Conservation (phyloP, 2,797 vertebrate species). For the Gadopsis bispinosus region DNA sequence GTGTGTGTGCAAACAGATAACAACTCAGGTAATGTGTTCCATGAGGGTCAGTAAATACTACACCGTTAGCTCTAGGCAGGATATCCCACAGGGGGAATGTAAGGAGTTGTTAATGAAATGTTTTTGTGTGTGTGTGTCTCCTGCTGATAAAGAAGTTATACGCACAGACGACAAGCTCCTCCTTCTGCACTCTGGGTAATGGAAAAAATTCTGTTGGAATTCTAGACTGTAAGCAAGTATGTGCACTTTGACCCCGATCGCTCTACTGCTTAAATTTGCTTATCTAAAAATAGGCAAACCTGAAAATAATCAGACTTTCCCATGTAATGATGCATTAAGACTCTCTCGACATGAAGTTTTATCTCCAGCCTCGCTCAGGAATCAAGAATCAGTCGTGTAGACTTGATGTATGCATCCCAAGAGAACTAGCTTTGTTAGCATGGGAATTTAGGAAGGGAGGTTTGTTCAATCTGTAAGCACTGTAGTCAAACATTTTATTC, state of each 20-base stretch:
- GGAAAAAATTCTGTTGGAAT: slow-evolving; percentile 92
- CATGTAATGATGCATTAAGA: slow-evolving; percentile 39
- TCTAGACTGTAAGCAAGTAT: slow-evolving; percentile 89
- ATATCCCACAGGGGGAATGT: slow-evolving; percentile 81
- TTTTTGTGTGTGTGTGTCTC: slow-evolving; percentile 41
- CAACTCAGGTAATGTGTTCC: slow-evolving; percentile 77
- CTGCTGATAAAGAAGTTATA: slow-evolving; percentile 76
- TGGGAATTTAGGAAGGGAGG: slow-evolving; percentile 52
- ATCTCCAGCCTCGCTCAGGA: slow-evolving; percentile 32
- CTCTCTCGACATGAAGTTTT: slow-evolving; percentile 19
- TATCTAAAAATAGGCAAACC: slow-evolving; percentile 88
- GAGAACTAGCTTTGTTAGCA: slow-evolving; percentile 45
- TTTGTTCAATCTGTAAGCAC: slow-evolving; percentile 9
- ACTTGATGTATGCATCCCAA: slow-evolving; percentile 51
- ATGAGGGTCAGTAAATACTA: slow-evolving; percentile 81
- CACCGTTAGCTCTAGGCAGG: slow-evolving; percentile 75
- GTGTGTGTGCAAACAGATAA: slow-evolving; percentile 77
- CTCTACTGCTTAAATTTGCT: slow-evolving; percentile 79
- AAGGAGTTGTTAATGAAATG: slow-evolving; percentile 56
- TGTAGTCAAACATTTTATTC: slow-evolving; percentile 19
- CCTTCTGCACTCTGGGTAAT: slow-evolving; percentile 85
- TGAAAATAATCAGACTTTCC: slow-evolving; percentile 77
- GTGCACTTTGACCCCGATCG: slow-evolving; percentile 88
- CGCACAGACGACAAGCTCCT: slow-evolving; percentile 72
- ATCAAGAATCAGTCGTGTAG: slow-evolving; percentile 38